These are phyloP conservation scores for Lysandra bellargus DNA, from an alignment of 2,888 invertebrate genomes.

Conservation along the genomic window DNA sequence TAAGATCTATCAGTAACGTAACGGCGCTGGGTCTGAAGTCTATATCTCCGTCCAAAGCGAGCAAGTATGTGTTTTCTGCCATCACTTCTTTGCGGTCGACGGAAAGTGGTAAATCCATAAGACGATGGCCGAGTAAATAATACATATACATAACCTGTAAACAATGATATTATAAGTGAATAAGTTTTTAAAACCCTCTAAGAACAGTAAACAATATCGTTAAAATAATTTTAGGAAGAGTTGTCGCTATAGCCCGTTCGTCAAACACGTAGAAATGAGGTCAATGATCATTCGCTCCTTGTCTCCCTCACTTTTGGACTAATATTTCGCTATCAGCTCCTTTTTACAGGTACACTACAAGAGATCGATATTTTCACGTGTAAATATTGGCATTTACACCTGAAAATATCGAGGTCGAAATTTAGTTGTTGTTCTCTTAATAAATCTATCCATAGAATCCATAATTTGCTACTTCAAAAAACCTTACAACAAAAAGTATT, in stretches of 20 bases:
- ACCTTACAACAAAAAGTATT: background rate
- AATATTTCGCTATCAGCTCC: background rate
- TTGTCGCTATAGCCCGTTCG: background rate
- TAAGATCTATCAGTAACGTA: constrained; percentile 88
- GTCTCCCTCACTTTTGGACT: background rate
- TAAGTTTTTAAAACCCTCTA: no score
- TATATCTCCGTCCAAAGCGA: constrained; percentile 93
- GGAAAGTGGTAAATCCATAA: constrained; percentile 84
- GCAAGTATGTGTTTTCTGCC: constrained; percentile 90
- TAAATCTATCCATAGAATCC: no score
- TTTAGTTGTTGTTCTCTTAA: no score
- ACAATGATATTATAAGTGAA: background rate
- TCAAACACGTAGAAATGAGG: no score
- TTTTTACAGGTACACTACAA: background rate
- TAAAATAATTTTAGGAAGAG: background rate
- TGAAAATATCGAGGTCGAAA: no score
- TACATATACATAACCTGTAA: constrained; percentile 94
- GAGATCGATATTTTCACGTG: no score
- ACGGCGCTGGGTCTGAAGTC: constrained; percentile 92
- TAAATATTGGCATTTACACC: no score
- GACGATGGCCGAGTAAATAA: constrained; percentile 89
- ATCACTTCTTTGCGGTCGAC: constrained; percentile 83
- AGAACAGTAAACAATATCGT: no score
- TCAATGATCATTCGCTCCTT: background rate
- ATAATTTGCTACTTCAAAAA: background rate